Percentiles rank a stretch among this genome's conserved stretches.
Conservation (phyloP, 1,140 invertebrate species). For the Pteromalus puparum region DNA sequence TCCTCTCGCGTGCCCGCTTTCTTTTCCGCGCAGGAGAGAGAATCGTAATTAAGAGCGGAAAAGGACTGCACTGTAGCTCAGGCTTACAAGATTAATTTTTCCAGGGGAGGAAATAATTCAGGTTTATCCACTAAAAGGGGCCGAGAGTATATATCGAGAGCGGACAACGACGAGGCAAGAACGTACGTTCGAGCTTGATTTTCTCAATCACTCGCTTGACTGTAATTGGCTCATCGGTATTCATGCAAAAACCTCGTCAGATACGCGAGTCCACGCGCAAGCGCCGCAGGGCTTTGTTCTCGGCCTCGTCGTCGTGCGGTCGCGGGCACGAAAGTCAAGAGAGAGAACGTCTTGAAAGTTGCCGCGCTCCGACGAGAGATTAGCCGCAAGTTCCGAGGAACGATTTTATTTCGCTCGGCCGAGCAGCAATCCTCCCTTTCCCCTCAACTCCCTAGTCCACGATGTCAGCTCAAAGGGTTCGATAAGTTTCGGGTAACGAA, state of each 20-base stretch:
- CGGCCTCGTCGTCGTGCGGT: neutral
- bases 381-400: neutral
- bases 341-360: neutral
- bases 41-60: neutral
- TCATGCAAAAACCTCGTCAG: slow-evolving; percentile 29
- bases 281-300: neutral
- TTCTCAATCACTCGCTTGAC: slow-evolving; percentile 8
- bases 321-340: neutral
- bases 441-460: too few species aligned
- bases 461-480: neutral
- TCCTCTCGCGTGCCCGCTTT: too few species aligned
- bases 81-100: too few species aligned
- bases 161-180: too few species aligned
- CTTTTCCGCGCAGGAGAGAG: neutral
- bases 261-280: too few species aligned
- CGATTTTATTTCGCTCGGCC: neutral
- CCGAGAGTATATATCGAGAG: too few species aligned
- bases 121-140: too few species aligned
- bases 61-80: too few species aligned
- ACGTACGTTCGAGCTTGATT: neutral
- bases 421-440: neutral
- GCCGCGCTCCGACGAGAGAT: neutral
- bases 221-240: slow-evolving; percentile 31
- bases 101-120: too few species aligned
- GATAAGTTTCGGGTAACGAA: neutral